These are phyloP conservation scores for Acanthaster planci DNA, from an alignment of 35 echinoderm and acorn worm species.

Conservation along the genomic window DNA sequence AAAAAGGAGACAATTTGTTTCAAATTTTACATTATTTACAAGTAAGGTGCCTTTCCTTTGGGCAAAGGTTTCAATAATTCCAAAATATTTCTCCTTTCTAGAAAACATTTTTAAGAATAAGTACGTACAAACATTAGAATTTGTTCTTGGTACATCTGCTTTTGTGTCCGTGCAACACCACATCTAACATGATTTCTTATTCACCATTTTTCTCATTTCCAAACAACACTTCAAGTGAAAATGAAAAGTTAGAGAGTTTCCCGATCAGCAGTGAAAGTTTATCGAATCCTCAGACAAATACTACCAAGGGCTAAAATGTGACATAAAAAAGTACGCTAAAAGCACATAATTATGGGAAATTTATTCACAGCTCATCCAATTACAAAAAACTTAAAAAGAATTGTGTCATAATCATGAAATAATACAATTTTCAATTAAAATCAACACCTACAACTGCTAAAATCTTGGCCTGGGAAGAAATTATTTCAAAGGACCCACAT, in stretches of 20 bases:
- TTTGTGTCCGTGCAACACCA: not conserved
- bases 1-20: not conserved
- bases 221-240: no score
- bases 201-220: not conserved
- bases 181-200: not conserved
- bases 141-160: not conserved
- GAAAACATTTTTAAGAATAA: not conserved
- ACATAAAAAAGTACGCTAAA: not conserved
- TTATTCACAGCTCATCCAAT: not conserved
- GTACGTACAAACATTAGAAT: not conserved
- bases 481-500: no score
- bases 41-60: not conserved
- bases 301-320: not conserved
- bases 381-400: not conserved
- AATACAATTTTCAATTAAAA: not conserved
- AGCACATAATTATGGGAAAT: not conserved
- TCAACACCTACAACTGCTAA: not conserved
- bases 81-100: not conserved
- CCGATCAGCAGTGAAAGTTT: no score
- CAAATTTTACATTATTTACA: slow-evolving; percentile 12
- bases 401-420: not conserved
- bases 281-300: no score
- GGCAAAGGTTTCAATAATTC: not conserved
- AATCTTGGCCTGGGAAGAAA: no score
- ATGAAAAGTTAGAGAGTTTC: no score